Evolutionary conservation across 2,888 invertebrate species (phyloP), one percentile per base, ranked within the genome.

Genomic region (Bembecia ichneumoniformis): DNA sequence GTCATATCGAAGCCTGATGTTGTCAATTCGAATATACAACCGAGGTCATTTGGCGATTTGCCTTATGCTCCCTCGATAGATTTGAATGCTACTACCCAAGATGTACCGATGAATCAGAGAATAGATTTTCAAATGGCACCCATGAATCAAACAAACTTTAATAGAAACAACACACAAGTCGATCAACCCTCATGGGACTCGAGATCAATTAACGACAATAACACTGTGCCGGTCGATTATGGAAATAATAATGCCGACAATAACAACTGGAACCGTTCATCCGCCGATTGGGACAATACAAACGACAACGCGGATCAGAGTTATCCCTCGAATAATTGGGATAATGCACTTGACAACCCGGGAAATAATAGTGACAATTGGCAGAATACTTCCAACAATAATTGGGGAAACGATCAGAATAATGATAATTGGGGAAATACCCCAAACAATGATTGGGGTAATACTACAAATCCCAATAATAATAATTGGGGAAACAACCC

Each of bases 41-140:
- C 80, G 3, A 64, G 81, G 9, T 83, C 79, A 0, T 83, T 83
- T 52, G 84, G 84, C 7, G 86, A 87, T 53, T 50, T 63, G 1
- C 71, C 76, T 2, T 46, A 52, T 20, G 47, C 52, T 3, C 48
- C 49, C 17, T 46, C 14, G 14, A 16, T 36, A 10, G 15, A 3
- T 15, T 13, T 44, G 14, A 34, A 16, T 11, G 44, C 48, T 15
- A n/a, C 10, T 14, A 11, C 16, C 7, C 44, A 16, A 15, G 15
- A 16, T 16, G 44, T 11, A 35, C 36, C 51, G 11, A 11, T 15
- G 11, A 44, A 44, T 15, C 44, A 3, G 14, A 35, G 35, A 48
- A 16, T 5, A 9, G n/a, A 15, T 11, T 43, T 49, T 34, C 20
- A 44, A 34, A 49, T n/a, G 28, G 9, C 48, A 9, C 34, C 50